Conservation (phyloP, 2,113 vertebrate genomes). For the Labrus mixtus region DNA sequence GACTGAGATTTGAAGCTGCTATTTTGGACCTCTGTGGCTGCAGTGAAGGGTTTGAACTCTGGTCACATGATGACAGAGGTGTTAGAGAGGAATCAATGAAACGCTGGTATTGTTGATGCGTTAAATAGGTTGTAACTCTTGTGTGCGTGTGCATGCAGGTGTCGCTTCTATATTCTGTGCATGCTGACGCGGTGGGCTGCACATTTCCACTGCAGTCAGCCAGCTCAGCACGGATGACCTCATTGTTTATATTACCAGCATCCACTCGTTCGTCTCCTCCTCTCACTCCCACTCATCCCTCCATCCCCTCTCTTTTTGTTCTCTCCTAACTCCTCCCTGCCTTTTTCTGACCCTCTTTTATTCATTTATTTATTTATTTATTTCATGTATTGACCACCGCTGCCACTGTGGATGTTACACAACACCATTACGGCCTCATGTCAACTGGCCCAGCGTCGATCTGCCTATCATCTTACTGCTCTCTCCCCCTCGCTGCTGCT, state of each 20-base stretch:
- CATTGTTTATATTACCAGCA: constrained; percentile 41
- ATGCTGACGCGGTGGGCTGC: constrained; percentile 11
- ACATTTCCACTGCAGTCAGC: constrained; percentile 41
- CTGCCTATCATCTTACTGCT: constrained; percentile 66
- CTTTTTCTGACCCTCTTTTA: constrained; percentile 5
- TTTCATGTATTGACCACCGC: constrained; percentile 28
- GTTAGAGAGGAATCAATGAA: background rate
- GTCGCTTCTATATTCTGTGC: background rate
- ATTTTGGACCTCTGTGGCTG: constrained; percentile 32
- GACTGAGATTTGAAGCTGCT: constrained; percentile 29
- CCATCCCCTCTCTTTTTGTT: constrained; percentile 3
- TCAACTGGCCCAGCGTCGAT: constrained; percentile 45
- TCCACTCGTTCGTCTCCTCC: constrained; percentile 30
- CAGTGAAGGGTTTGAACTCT: constrained; percentile 23
- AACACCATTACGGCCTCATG: constrained; percentile 41
- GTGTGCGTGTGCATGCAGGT: background rate
- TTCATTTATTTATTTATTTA: background rate
- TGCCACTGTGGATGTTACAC: constrained; percentile 35
- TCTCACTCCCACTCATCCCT: constrained; percentile 23
- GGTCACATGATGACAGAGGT: constrained; percentile 15
- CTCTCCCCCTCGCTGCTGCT: constrained; percentile 48
- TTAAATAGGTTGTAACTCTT: constrained; percentile 9
- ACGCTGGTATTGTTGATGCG: background rate
- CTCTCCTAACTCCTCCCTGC: constrained; percentile 1
- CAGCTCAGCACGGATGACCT: constrained; percentile 56